Conservation (phyloP, 2,888 invertebrate species). For the Eudemis profundana region DNA sequence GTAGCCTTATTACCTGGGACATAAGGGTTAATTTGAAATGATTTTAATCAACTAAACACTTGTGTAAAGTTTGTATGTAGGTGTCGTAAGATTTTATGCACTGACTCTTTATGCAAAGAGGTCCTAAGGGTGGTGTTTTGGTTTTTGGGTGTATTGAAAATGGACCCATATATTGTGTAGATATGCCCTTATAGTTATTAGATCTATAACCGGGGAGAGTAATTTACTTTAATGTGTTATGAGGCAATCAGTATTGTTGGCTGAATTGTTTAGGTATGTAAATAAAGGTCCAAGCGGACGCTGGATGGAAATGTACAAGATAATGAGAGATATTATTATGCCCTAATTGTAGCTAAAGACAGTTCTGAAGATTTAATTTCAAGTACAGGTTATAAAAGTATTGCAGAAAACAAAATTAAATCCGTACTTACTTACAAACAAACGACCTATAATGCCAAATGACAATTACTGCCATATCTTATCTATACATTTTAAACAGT, state of each 20-base stretch:
- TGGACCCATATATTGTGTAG: constrained; percentile 68
- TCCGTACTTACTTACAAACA: no score
- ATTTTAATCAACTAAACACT: not conserved
- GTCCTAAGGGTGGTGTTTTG: constrained; percentile 78
- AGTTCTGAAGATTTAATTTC: no score
- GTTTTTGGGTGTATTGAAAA: constrained; percentile 80
- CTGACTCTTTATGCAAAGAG: constrained; percentile 79
- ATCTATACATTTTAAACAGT: no score
- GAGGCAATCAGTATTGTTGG: constrained; percentile 41
- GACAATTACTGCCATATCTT: no score
- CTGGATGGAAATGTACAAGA: not conserved
- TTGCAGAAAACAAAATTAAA: no score
- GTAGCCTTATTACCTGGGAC: not conserved
- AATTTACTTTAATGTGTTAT: constrained; percentile 53
- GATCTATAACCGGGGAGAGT: constrained; percentile 57
- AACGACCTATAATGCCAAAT: no score
- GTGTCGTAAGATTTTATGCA: constrained; percentile 83
- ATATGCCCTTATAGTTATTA: constrained; percentile 59
- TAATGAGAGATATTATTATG: not conserved
- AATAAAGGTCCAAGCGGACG: not conserved
- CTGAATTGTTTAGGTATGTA: constrained; percentile 27
- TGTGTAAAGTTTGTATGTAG: constrained; percentile 47
- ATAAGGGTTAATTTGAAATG: constrained; percentile 18
- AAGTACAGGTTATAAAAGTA: no score
- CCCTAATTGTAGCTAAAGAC: not conserved